Evolutionary conservation across 2,113 vertebrate genomes (phyloP).

Genomic region (Hypanus sabinus): DNA sequence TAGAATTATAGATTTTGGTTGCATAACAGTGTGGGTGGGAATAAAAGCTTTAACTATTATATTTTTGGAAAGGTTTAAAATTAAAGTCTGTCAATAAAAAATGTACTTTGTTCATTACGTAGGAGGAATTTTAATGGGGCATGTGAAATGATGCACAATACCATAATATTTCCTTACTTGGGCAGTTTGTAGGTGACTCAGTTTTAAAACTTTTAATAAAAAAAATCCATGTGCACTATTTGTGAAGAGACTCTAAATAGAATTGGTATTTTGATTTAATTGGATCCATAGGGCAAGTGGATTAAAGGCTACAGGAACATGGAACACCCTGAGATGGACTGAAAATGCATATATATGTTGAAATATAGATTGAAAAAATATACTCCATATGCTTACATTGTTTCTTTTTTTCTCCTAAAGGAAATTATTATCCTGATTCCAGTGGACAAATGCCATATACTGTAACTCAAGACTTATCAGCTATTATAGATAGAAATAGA

Average conservation of each 20-base stretch:
- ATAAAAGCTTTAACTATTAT: neutral
- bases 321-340: neutral
- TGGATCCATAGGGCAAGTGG: neutral
- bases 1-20: slow-evolving; percentile 19
- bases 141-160: neutral
- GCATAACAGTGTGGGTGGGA: neutral
- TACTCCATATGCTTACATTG: neutral
- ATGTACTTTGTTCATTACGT: slow-evolving; percentile 11
- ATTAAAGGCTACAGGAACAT: neutral
- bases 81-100: neutral
- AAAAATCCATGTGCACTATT: neutral
- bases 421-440: neutral
- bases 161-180: neutral
- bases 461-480: neutral
- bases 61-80: slow-evolving; percentile 32
- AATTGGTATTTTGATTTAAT: slow-evolving; percentile 18
- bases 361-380: neutral
- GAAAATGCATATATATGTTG: neutral
- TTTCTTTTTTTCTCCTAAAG: neutral
- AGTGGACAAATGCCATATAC: neutral
- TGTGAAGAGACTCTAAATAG: neutral
- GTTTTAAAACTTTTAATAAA: neutral
- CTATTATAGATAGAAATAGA: neutral
- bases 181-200: neutral
- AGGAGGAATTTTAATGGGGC: neutral